Conservation (phyloP, 2,888 invertebrate genomes). For the Xanthostigma xanthostigma region DNA sequence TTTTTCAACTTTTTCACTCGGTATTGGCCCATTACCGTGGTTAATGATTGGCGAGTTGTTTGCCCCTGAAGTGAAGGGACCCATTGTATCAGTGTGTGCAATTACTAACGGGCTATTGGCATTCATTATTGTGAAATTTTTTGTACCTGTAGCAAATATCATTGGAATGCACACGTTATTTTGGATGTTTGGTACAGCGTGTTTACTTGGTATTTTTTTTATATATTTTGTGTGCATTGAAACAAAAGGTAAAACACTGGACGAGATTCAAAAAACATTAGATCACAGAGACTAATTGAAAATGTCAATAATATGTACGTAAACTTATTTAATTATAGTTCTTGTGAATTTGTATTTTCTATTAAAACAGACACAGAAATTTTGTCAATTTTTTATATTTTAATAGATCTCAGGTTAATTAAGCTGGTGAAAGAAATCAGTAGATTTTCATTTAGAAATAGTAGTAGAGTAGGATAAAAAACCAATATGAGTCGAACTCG, state of each 20-base stretch:
- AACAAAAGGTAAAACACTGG: slow-evolving; percentile 33
- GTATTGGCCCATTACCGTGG: slow-evolving; percentile 35
- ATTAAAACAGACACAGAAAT: too few species aligned
- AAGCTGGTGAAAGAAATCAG: too few species aligned
- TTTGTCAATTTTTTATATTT: too few species aligned
- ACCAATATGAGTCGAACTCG: too few species aligned
- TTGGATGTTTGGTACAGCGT: slow-evolving; percentile 33
- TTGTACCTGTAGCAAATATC: slow-evolving; percentile 25
- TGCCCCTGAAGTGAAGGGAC: slow-evolving; percentile 27
- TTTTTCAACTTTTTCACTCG: slow-evolving; percentile 29
- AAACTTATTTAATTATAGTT: too few species aligned
- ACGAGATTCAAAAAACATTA: slow-evolving; percentile 30
- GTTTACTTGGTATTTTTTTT: slow-evolving; percentile 30
- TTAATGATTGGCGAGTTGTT: slow-evolving; percentile 33
- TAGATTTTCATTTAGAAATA: too few species aligned
- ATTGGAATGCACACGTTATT: slow-evolving; percentile 29
- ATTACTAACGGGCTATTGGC: slow-evolving; percentile 30
- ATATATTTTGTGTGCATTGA: slow-evolving; percentile 37
- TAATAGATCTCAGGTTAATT: too few species aligned
- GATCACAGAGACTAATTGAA: slow-evolving; percentile 6
- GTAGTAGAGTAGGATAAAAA: too few species aligned
- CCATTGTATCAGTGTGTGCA: slow-evolving; percentile 24
- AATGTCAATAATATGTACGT: too few species aligned
- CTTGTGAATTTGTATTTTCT: too few species aligned
- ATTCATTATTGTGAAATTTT: slow-evolving; percentile 27